A percentile compares a stretch with the other conserved stretches of the same genome.
Evolutionary conservation across 2,797 vertebrate species (phyloP).

Genomic region (Leuciscus waleckii): DNA sequence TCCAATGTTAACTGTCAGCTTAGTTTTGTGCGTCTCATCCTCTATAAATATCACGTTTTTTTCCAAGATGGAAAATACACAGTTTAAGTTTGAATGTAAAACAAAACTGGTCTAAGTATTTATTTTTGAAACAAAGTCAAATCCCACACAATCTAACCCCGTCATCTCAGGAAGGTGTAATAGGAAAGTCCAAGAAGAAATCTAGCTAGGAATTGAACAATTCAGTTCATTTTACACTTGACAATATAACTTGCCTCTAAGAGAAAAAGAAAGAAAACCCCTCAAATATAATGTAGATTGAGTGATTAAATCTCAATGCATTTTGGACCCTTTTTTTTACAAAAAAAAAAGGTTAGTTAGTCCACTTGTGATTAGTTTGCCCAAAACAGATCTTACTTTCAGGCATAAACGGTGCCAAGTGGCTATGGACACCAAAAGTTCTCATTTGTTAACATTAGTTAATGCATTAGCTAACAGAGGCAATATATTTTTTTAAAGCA

Average conservation of each 20-base stretch:
- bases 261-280: no score
- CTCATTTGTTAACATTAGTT: no score
- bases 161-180: neutral
- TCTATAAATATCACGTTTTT: neutral
- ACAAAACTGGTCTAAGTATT: conserved; percentile 10
- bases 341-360: neutral
- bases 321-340: neutral
- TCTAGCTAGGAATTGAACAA: neutral
- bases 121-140: conserved; percentile 25
- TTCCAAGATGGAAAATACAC: neutral
- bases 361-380: neutral
- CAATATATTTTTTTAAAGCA: no score
- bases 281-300: neutral
- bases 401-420: neutral
- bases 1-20: neutral
- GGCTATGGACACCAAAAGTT: neutral
- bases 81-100: neutral
- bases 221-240: neutral
- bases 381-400: neutral
- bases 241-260: neutral
- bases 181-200: neutral
- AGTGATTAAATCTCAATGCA: neutral
- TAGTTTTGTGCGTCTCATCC: neutral
- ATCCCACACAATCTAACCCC: neutral
- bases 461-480: no score